These are phyloP conservation scores for Limnephilus rhombicus DNA, from an alignment of 2,888 invertebrate genomes.

Conservation along the genomic window DNA sequence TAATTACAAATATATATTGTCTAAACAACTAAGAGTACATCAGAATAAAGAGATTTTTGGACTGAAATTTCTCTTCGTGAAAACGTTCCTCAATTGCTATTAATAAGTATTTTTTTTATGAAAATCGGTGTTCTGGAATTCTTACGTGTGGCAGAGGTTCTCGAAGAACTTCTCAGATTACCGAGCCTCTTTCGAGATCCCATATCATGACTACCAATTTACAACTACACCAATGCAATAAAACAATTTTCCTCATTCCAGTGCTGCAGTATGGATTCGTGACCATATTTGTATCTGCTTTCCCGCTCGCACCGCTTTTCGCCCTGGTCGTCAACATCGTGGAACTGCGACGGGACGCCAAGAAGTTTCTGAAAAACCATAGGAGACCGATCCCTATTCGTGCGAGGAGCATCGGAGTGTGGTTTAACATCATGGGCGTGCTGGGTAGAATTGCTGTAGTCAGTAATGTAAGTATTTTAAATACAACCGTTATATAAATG, in stretches of 20 bases:
- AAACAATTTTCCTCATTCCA: constrained; percentile 71
- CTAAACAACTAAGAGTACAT: background rate
- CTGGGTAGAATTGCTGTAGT: constrained; percentile 95
- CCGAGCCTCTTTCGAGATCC: too few species aligned
- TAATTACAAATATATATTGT: constrained; percentile 70
- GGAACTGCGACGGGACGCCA: constrained; percentile 96
- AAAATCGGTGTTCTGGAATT: too few species aligned
- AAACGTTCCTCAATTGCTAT: too few species aligned
- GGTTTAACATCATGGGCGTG: constrained; percentile 95
- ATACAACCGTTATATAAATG: background rate
- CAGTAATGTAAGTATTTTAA: constrained; percentile 87
- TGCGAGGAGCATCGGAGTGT: constrained; percentile 94
- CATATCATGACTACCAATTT: background rate
- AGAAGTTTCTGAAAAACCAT: constrained; percentile 91
- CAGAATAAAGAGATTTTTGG: too few species aligned
- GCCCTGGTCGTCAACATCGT: constrained; percentile 96
- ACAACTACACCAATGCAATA: background rate
- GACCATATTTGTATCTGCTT: constrained; percentile 97
- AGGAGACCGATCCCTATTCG: constrained; percentile 93
- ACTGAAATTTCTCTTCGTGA: too few species aligned
- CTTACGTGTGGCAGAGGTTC: too few species aligned
- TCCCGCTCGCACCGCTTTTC: constrained; percentile 97
- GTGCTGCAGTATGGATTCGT: constrained; percentile 98
- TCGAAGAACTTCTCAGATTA: too few species aligned
- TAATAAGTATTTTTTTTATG: too few species aligned